Evolutionary conservation across 2,888 invertebrate genomes (phyloP), one percentile per base, ranked within the genome.

Genomic region (Dynastes tityus): DNA sequence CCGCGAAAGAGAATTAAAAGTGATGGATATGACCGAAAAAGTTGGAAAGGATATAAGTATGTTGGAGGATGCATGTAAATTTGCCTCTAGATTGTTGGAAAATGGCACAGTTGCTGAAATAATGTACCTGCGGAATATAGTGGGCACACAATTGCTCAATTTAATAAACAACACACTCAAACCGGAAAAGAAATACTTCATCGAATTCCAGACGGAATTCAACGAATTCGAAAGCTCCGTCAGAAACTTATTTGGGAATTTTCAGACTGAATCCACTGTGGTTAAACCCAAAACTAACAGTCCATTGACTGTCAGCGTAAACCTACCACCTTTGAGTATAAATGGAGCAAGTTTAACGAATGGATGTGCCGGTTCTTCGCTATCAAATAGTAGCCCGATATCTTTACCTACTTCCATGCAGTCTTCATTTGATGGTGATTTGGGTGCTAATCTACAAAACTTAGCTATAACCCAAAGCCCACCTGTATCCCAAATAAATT

Each of bases 81-180:
- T 97, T 87, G 94, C 97, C 0, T 92, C 94, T 16, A 92, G 95
- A 83, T 91, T 97, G 67, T 89, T 97, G 78, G 94, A 95, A 81
- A 93, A 95, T 85, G 97, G 97, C 37, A 97, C 96, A 87, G 94
- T 95, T 37, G 92, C 94, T 4, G 97, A 97, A 89, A 94, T 97
- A 84, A 92, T 97, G 81, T 93, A 95, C 87, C 90, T 97, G 87
- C 95, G 95, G 88, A 94, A 95, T 85, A 90, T 94, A 27, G 95
- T 97, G 29, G 91, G 93, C 64, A 91, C 93, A 22, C 97, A 97
- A 87, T 92, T 98, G 84, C 89, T 94, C 74, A 92, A 94, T 83
- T 90, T 97, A 82, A 93, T 96, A 79, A 95, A 94, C 85, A 95
- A 94, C 85, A 93, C 94, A 75, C 95, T 95, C n/a, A 95, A 95